Evolutionary conservation across 2,113 vertebrate genomes (phyloP).

Genomic region (Diglossa brunneiventris): DNA sequence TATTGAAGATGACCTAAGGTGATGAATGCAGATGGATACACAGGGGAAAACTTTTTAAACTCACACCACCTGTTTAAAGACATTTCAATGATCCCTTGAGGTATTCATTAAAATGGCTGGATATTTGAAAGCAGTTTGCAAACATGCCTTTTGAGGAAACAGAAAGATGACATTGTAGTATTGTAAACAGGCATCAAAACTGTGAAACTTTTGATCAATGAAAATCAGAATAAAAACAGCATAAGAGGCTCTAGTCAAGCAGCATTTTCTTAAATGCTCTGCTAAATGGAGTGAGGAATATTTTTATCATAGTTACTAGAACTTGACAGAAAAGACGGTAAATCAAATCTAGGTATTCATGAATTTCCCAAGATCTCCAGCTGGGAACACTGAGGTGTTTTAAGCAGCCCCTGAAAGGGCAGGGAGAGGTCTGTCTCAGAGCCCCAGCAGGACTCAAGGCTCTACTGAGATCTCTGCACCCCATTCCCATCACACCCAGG

Average conservation of each 20-base stretch:
- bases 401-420: not conserved
- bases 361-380: not conserved
- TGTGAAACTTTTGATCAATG: not conserved
- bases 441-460: not conserved
- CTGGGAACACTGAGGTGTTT: not conserved
- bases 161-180: not conserved
- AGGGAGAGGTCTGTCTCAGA: rapidly evolving
- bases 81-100: not conserved
- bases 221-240: not conserved
- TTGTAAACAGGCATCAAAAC: not conserved
- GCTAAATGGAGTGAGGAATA: rapidly evolving
- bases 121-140: not conserved
- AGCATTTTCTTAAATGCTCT: not conserved
- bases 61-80: not conserved
- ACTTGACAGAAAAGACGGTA: not conserved
- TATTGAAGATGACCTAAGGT: not conserved
- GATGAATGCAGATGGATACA: not conserved
- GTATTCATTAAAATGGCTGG: not conserved
- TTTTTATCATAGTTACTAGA: not conserved
- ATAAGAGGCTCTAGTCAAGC: not conserved
- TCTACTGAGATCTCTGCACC: not conserved
- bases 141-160: not conserved
- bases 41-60: not conserved
- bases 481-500: rapidly evolving
- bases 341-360: not conserved